Evolutionary conservation across 2,888 invertebrate species (phyloP), one percentile per base, ranked within the genome.

Genomic region (Agrochola lota): DNA sequence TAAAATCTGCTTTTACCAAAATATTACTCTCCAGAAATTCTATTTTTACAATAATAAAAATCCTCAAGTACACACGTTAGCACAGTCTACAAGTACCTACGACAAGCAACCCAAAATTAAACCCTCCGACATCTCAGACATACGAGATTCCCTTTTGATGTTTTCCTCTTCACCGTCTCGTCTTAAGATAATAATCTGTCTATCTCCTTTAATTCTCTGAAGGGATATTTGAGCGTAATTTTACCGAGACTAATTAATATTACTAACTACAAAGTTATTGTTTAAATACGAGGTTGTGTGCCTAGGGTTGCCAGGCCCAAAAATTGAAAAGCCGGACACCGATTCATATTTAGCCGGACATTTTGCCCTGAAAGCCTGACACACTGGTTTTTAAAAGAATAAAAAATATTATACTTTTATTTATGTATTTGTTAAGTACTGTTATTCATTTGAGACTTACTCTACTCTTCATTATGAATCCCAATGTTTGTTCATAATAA

Each of bases 91-190:
- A 80, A 80, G 62, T 57, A n/a, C n/a, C n/a, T n/a, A 75, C 43
- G 62, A 15, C 23, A 43, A 57, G 55, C 49, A 49, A 69, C 69
- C 64, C 30, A 30, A 60, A 49, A 82, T 82, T 79, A 80, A 74
- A 49, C 71, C 80, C 49, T 70, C 62, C 35, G 62, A 55, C 78
- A 60, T 78, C 69, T 46, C 3, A 35, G 85, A 76, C 76, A 76
- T 43, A 85, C 87, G 74, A 82, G 75, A 78, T 76, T 81, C 72
- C 77, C 87, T 85, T 87, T 85, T 86, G 88, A 87, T 85, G 87
- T 88, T 78, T 77, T 78, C 68, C 83, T 80, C 76, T 72, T 71
- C 67, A 67, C 71, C 71, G 26, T 70, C 67, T 67, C 30, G 67
- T 72, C 85, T 73, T 82, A 74, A 79, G 85, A 84, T 84, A 75